phyloP scores from a whole-genome alignment of 2,113 vertebrate genomes.

The Rhadina sibilatrix region DNA sequence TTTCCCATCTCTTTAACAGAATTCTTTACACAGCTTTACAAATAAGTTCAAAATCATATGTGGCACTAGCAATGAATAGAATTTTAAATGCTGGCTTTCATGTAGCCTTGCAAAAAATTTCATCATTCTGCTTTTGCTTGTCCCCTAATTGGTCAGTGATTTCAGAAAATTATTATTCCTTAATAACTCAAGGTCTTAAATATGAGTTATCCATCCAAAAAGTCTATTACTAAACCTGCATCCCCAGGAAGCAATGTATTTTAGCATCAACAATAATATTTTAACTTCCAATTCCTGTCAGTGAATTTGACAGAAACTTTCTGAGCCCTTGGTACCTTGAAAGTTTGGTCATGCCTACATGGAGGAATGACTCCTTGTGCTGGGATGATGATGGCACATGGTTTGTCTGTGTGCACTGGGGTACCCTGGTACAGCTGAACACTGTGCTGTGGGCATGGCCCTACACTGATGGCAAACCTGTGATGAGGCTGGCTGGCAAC shows the following conservation, averaged over 20 bases:
- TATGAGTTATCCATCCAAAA: neutral
- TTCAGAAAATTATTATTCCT: neutral
- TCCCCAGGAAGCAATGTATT: neutral
- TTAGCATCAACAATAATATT: neutral
- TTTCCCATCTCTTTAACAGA: neutral
- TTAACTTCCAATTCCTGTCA: neutral
- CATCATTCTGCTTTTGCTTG: neutral
- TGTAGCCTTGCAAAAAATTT: neutral
- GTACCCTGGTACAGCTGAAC: neutral
- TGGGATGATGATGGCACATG: accelerated
- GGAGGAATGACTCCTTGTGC: neutral
- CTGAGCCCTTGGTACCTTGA: neutral
- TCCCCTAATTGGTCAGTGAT: neutral
- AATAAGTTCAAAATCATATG: neutral
- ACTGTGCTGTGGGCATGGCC: accelerated
- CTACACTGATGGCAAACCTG: neutral
- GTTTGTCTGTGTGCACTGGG: neutral
- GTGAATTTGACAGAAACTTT: neutral
- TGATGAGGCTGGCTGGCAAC: neutral
- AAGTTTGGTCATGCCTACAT: neutral
- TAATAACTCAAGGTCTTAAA: neutral
- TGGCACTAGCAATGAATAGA: neutral
- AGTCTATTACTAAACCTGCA: neutral
- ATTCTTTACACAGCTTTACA: neutral
- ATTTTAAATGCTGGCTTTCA: neutral